Conservation (phyloP, 1,140 invertebrate genomes). For the Sycophaga agraensis region DNA sequence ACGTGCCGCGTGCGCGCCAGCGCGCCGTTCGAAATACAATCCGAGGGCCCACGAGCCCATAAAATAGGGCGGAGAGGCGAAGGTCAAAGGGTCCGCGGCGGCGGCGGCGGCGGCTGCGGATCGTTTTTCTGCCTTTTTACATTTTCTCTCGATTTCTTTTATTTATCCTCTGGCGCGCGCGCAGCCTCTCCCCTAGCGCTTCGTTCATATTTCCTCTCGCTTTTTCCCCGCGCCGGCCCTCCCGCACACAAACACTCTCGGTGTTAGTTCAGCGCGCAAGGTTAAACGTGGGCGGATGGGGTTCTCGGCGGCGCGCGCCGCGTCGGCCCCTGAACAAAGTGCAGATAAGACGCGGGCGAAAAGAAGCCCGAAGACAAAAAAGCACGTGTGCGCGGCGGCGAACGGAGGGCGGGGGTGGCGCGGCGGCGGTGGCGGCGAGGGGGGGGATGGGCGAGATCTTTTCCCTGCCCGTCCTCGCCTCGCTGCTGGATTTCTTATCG, state of each 20-base stretch:
- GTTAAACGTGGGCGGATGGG: background rate
- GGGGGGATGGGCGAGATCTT: background rate
- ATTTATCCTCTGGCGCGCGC: no score
- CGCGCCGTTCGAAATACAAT: no score
- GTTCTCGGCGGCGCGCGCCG: background rate
- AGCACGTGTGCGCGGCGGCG: background rate
- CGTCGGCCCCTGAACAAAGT: constrained; percentile 38
- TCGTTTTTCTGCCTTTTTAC: no score
- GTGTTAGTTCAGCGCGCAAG: constrained; percentile 2
- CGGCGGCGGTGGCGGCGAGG: no score
- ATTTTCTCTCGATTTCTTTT: no score
- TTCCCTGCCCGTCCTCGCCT: background rate
- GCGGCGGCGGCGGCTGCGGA: no score
- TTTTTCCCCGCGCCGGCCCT: background rate
- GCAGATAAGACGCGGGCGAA: constrained; percentile 40
- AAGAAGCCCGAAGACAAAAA: constrained; percentile 21
- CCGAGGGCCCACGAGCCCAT: no score
- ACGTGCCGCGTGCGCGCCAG: no score
- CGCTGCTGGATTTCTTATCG: constrained; percentile 4
- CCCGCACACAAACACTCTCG: background rate
- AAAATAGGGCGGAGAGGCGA: no score
- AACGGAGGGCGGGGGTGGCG: no score
- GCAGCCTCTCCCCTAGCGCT: background rate
- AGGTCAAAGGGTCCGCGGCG: no score
- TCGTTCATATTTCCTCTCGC: background rate